Base-by-base conservation (phyloP, 1,140 invertebrate genomes). In the Drosophila parvula region DNA sequence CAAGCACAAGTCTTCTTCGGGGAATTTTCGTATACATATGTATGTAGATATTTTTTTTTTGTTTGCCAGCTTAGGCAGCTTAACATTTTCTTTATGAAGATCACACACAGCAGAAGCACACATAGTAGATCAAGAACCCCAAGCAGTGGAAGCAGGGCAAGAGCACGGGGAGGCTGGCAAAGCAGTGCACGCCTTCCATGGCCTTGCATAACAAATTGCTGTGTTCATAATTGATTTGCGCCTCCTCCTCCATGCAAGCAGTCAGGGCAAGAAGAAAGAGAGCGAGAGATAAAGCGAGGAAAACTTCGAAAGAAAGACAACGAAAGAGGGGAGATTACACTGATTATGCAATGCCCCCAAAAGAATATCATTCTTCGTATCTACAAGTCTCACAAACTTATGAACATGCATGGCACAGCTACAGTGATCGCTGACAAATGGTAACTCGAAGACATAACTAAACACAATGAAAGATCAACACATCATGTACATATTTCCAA, bases 201-300 rank as follows among this genome's bases (percentile, higher is more conserved):
- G 70, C 68, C 70, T 73, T 74, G 70, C 70, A 61, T 73, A 74
- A 74, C 70, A 73, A 74, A 74, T 73, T 45, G 18, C 51, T 36
- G 32, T 47, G 36, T 68, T 70, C 48, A 70, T 70, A 68, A 68
- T 68, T 64, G 59, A 68, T 63, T 68, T 67, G 59, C 36, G 59
- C 27, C 30, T 45, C 44, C 44, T 28, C 27, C 18, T 62, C 44
- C 30, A 67, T 59, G 28, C 56, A 34, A 67, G 44, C 18, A 50
- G 28, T 48, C 27, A 38, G 11, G 30, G 59, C 36, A 41, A 41
- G 38, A n/a, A 36, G 10, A 30, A 30, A 22, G 14, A n/a, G 11
- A n/a, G 14, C 5, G n/a, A 22, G 22, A 30, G 60, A 36, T 34
- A 43, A 40, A 10, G 16, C 30, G 14, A 61, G 30, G 14, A 27